Base-by-base conservation (phyloP, 2,888 invertebrate species). In the Netelia inedita region DNA sequence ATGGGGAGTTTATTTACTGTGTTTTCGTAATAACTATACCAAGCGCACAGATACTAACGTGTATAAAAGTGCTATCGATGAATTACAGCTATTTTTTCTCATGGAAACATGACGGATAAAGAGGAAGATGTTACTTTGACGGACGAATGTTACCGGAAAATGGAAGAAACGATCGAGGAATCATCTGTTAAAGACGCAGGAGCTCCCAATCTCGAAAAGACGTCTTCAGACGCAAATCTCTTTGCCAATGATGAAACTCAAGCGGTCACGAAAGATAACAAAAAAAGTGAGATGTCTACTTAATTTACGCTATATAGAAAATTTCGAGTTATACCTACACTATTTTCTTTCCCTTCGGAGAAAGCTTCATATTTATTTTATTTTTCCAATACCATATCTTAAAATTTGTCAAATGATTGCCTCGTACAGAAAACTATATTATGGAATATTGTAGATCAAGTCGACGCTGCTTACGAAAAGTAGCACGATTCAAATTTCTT, bases 161-260 rank as follows among this genome's bases (percentile, higher is more conserved):
- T 85, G 16, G 68, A 83, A 16, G 89, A 89, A 75, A 89, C 88
- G 53, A 90, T 81, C 10, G 83, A 76, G n/a, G 84, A 84, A 41
- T 59, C 88, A 19, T 74, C 78, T 63, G 35, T 71, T 8, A 63
- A 68, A 19, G 75, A 83, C 23, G 85, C 79, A 61, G 74, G 46
- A 23, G 69, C 84, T 75, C 82, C 85, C 11, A 79, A 61, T 65
- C 23, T 79, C 16, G 88, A 87, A 76, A 82, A 85, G 16, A 21
- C 71, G 0, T 43, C 86, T 8, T 63, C 84, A 9, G 87, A 87
- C 2, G 55, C 61, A 2, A 87, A 79, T 66, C 55, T 71, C 11
- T 28, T 83, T 16, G 82, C 76, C 8, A 81, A 73, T 41, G 89
- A 89, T 11, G 83, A 73, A 2, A 68, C 78, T 46, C 87, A 85